phyloP scores from a whole-genome alignment of 1,140 invertebrate genomes.

The Atta texana region DNA sequence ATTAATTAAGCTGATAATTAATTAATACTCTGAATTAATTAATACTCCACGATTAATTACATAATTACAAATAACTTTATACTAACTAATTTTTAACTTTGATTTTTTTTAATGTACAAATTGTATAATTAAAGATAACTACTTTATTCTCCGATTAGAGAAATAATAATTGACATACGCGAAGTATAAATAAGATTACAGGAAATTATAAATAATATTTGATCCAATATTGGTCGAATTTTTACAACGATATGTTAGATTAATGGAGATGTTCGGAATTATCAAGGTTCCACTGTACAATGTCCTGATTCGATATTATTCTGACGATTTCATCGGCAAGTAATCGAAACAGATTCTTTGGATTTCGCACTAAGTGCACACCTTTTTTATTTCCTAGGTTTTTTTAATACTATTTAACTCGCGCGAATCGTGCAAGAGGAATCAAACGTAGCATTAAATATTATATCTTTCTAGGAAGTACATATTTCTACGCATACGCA shows the following conservation, averaged over 20 bases:
- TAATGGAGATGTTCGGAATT: slow-evolving; percentile 29
- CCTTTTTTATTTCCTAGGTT: slow-evolving; percentile 27
- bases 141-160: background rate
- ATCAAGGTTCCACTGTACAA: slow-evolving; percentile 40
- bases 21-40: background rate
- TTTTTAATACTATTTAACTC: background rate
- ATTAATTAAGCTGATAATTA: slow-evolving; percentile 9
- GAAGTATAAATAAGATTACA: background rate
- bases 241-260: slow-evolving; percentile 39
- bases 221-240: slow-evolving; percentile 36
- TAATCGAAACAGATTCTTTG: slow-evolving; percentile 19
- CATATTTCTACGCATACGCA: slow-evolving; percentile 16
- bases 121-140: slow-evolving; percentile 3
- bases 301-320: slow-evolving; percentile 7
- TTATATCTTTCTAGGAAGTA: slow-evolving; percentile 47
- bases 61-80: background rate
- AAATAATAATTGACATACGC: background rate
- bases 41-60: background rate
- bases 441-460: slow-evolving; percentile 49
- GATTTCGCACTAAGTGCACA: slow-evolving; percentile 22
- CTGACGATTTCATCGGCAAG: background rate
- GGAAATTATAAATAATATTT: slow-evolving; percentile 32
- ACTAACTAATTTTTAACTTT: background rate
- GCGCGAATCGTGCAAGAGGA: slow-evolving; percentile 38
- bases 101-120: background rate